Evolutionary conservation across 2,888 invertebrate species (phyloP), one percentile per base, ranked within the genome.

Genomic region (Thera obeliscata): DNA sequence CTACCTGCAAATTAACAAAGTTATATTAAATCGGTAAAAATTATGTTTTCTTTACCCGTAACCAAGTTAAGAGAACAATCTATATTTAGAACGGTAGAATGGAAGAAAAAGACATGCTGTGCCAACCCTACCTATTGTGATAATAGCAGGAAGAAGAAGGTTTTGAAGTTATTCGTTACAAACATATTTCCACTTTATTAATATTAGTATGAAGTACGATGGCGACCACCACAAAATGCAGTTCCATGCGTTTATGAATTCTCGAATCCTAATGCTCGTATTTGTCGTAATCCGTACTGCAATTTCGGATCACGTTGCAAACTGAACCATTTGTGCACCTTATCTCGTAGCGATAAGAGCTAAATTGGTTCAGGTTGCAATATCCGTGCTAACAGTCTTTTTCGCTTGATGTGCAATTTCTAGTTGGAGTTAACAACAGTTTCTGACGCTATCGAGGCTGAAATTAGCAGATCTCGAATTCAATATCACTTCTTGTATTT

Each of bases 391-490:
- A 60, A 60, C 60, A 52, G 52, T 52, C 57, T 58, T 52, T 58
- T 64, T 64, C 52, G 66, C 60, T 63, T 70, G 66, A 66, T 68
- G 58, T 49, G 61, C 63, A 62, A 56, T 56, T 38, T 48, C 57
- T 54, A 54, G 22, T 46, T 57, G 65, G 38, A 8, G 6, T 38
- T 38, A 56, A 38, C 55, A 56, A 38, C n/a, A 56, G 38, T 56
- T 56, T 38, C 7, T 55, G 9, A 35, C 33, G 22, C 35, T 6
- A 54, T 54, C 52, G 8, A 22, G 8, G 22, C 22, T 22, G 22
- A 22, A 22, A 22, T 22, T 22, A 22, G 22, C 22, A 22, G 22
- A 22, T 22, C 22, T 22, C 22, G 22, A 22, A 22, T 22, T 22
- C 22, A 22, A 22, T 22, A 22, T 1, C 22, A 22, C 22, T 22